Conservation (phyloP, 2,113 vertebrate species). For the Neolamprologus sp. region DNA sequence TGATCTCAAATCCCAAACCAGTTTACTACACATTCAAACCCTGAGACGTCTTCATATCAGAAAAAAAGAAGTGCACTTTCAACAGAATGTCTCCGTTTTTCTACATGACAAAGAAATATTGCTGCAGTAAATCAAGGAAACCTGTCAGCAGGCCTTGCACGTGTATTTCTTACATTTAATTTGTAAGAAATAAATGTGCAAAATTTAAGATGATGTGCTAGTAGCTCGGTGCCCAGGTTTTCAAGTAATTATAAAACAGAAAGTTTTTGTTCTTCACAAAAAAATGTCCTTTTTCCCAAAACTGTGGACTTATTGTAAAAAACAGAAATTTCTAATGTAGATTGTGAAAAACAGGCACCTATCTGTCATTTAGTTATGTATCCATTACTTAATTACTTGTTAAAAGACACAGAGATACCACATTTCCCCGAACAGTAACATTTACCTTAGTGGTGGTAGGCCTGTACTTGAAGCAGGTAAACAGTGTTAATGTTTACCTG, state of each 20-base stretch:
- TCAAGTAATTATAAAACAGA: neutral
- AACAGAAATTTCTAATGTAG: neutral
- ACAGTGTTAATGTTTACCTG: neutral
- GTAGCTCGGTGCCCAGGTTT: neutral
- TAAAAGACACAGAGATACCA: neutral
- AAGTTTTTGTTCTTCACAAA: neutral
- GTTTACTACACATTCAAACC: neutral
- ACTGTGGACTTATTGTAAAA: neutral
- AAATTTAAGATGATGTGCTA: neutral
- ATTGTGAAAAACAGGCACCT: neutral
- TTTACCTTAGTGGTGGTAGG: neutral
- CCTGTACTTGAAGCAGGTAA: neutral
- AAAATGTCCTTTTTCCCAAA: accelerated
- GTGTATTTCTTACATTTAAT: neutral
- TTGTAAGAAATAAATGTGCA: neutral
- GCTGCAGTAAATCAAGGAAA: neutral
- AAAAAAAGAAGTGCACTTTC: neutral
- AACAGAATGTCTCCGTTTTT: neutral
- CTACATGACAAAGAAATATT: neutral
- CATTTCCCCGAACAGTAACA: neutral
- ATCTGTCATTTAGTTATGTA: neutral
- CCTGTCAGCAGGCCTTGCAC: neutral
- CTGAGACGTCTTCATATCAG: neutral
- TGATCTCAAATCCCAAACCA: neutral
- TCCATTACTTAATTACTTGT: neutral